Evolutionary conservation across 2,888 invertebrate genomes (phyloP), one percentile per base, ranked within the genome.

Genomic region (Stenoptilia bipunctidactyla): DNA sequence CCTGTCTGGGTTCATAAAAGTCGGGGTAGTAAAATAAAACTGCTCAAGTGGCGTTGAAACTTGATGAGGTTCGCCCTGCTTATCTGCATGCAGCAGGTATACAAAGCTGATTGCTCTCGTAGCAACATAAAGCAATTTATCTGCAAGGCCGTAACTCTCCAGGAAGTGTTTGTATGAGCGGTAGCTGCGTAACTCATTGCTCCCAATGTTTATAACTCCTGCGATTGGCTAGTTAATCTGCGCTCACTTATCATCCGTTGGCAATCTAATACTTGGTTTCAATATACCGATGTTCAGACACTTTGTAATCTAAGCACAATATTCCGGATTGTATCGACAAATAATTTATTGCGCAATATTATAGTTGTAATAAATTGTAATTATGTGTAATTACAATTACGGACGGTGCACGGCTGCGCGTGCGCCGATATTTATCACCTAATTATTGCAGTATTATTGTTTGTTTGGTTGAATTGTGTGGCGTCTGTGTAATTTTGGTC

Each of bases 351-450:
- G 10, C 30, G 12, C n/a, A 30, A 30, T 30, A 30, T 30, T 30
- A 30, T n/a, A 30, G 30, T 30, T 30, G 30, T 30, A 30, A 30
- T 30, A 30, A 30, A 30, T 30, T 30, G 30, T 30, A 30, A 30
- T 30, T 30, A 30, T 12, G 12, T 12, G 30, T 9, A 20, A 20
- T 20, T 20, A 30, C 6, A 9, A 30, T 12, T 9, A 30, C 12
- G 30, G 3, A 8, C 30, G 30, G 30, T 8, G 30, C 20, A 8
- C 20, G 3, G n/a, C n/a, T n/a, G n/a, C n/a, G 30, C 30, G 30
- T 10, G 30, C 10, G 30, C 30, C 2, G 12, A 8, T 30, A 30
- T 30, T 30, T 30, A 30, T 30, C 30, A 8, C 30, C 9, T 10
- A 30, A 30, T 30, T 30, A 30, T 9, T 30, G 20, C 3, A 20